A percentile compares a stretch with the other conserved stretches of the same genome.
phyloP scores from a whole-genome alignment of 53 echinoderm and acorn worm genomes.

The Echinometra lucunter region DNA sequence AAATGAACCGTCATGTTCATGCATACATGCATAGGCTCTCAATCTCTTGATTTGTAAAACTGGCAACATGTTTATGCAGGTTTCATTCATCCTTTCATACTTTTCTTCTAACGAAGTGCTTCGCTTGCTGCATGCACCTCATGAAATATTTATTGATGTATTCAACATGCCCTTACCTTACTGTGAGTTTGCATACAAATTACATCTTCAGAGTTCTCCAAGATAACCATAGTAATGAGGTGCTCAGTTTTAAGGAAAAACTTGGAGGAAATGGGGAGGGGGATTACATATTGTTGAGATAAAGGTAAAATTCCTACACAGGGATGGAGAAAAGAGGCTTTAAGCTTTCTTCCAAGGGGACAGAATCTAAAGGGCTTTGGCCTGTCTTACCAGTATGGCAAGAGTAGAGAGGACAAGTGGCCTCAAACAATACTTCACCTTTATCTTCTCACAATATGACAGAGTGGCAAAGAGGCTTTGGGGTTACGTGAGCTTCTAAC shows the following conservation, averaged over 20 bases:
- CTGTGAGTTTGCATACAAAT: slow-evolving; percentile 27
- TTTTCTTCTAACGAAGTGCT: not conserved
- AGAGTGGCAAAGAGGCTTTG: slow-evolving; percentile 52
- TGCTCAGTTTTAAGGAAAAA: not conserved
- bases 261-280: slow-evolving; percentile 4
- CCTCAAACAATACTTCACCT: slow-evolving; percentile 3
- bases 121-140: too few species aligned
- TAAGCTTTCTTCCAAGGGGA: slow-evolving; percentile 20
- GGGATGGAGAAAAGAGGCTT: slow-evolving; percentile 63
- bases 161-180: not conserved
- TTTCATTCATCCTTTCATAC: too few species aligned
- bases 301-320: not conserved
- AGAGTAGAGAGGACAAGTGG: slow-evolving; percentile 16
- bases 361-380: slow-evolving; percentile 27
- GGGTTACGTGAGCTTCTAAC: slow-evolving; percentile 53
- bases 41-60: too few species aligned
- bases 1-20: too few species aligned
- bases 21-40: too few species aligned
- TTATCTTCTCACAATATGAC: slow-evolving; percentile 2
- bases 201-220: not conserved
- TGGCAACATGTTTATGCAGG: too few species aligned
- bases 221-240: not conserved
- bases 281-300: not conserved
- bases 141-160: not conserved
- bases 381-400: not conserved